Percentiles rank a stretch among this genome's conserved stretches.
phyloP scores from a whole-genome alignment of 2,113 vertebrate species.

The Chrysemys picta region DNA sequence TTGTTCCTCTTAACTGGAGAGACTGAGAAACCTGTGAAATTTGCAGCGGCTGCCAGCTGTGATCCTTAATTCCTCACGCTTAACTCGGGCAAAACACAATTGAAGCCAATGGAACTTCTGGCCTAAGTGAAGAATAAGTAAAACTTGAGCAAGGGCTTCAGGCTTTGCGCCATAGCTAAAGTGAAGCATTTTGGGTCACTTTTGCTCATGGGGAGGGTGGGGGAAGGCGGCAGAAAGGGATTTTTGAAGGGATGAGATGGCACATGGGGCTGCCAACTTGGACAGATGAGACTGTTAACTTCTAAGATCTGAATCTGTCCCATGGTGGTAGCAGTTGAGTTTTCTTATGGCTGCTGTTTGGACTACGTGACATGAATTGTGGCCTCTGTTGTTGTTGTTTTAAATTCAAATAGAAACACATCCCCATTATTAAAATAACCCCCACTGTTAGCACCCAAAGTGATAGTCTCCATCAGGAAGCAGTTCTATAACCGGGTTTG shows the following conservation, averaged over 20 bases:
- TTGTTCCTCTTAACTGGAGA: background rate
- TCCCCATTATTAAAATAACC: background rate
- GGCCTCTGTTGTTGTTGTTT: background rate
- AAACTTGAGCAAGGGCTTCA: background rate
- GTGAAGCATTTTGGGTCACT: background rate
- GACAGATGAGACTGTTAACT: background rate
- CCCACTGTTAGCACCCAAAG: background rate
- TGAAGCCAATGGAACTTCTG: background rate
- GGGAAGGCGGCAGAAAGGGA: background rate
- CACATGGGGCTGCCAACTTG: background rate
- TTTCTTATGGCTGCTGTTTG: background rate
- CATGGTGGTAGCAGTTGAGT: background rate
- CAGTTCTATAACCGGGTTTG: background rate
- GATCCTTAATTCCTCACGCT: fast-evolving
- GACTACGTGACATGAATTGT: too few species aligned
- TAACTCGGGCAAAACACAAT: background rate
- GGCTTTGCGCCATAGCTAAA: background rate
- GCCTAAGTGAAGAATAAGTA: background rate
- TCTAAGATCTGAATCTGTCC: background rate
- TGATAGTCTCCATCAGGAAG: background rate
- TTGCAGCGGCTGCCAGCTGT: background rate
- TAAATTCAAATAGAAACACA: background rate
- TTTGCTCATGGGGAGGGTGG: background rate
- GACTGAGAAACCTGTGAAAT: background rate
- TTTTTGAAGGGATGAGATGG: background rate